These are phyloP conservation scores for Melieria omissa DNA, from an alignment of 2,888 invertebrate genomes.

Conservation along the genomic window DNA sequence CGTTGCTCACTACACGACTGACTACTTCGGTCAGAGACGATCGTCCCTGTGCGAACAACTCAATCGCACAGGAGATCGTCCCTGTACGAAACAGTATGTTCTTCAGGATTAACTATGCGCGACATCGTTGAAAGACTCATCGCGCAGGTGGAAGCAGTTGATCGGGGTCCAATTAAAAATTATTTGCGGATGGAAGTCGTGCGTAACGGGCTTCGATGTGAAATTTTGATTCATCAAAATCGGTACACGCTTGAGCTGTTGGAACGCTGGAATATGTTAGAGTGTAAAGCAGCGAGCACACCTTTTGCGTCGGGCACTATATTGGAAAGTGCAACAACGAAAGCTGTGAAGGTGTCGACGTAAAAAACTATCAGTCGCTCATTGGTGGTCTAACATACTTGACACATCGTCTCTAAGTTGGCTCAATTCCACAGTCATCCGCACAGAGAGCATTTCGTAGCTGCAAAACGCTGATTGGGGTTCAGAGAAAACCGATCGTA, in stretches of 20 bases:
- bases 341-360: background rate
- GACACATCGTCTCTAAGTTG: constrained; percentile 39
- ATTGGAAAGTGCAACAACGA: background rate
- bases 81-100: no score
- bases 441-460: constrained; percentile 42
- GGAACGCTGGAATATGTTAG: constrained; percentile 2
- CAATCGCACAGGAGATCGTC: no score
- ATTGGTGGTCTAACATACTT: constrained; percentile 13
- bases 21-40: no score
- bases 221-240: constrained; percentile 5
- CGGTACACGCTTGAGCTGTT: background rate
- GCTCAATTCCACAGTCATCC: constrained; percentile 41
- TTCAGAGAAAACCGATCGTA: no score
- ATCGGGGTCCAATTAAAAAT: constrained; percentile 14
- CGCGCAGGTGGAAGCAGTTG: constrained; percentile 19
- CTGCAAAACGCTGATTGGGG: constrained; percentile 42
- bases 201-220: background rate
- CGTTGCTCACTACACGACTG: no score
- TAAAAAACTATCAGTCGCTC: constrained; percentile 15
- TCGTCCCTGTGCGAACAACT: no score
- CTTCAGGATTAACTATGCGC: constrained; percentile 1
- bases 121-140: background rate
- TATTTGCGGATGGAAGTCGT: constrained; percentile 18
- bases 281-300: constrained; percentile 6
- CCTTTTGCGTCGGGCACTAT: no score